phyloP scores from a whole-genome alignment of 1,140 invertebrate species.

The Drosophila chauvacae region DNA sequence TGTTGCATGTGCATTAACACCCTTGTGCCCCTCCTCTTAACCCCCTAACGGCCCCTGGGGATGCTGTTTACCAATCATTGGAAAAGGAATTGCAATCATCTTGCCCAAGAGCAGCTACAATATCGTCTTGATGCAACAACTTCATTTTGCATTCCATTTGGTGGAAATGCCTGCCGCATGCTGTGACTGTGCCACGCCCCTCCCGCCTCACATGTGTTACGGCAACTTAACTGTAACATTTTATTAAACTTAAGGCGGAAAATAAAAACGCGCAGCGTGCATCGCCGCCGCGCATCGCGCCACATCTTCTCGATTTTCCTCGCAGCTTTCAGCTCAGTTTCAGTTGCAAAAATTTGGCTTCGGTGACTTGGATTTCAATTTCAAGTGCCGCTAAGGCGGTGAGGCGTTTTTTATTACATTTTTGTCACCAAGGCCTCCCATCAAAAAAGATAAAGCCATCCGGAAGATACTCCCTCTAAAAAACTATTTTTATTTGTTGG shows the following conservation, averaged over 20 bases:
- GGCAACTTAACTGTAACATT: constrained; percentile 76
- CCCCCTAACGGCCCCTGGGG: constrained; percentile 15
- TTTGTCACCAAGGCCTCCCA: constrained; percentile 14
- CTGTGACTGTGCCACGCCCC: constrained; percentile 14
- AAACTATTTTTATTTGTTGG: constrained; percentile 27
- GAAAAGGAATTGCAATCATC: constrained; percentile 78
- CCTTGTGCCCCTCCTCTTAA: constrained; percentile 6
- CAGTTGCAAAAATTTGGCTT: constrained; percentile 12
- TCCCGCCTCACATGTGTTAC: constrained; percentile 47
- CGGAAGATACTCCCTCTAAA: constrained; percentile 9
- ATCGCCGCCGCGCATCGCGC: constrained; percentile 37
- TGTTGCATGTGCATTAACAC: constrained; percentile 42
- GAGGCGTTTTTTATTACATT: constrained; percentile 61
- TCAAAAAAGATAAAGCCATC: not conserved
- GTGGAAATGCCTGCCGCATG: constrained; percentile 51
- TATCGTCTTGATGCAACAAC: constrained; percentile 22
- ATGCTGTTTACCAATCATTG: constrained; percentile 71
- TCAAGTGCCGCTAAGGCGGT: constrained; percentile 37
- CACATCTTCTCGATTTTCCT: constrained; percentile 23
- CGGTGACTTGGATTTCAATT: constrained; percentile 44
- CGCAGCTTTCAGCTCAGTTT: constrained; percentile 23
- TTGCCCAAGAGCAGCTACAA: constrained; percentile 38
- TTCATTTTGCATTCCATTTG: constrained; percentile 68
- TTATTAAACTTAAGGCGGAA: constrained; percentile 76
- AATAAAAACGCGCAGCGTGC: constrained; percentile 42